Conservation (phyloP, 2,797 vertebrate genomes). For the Periophthalmus magnuspinnatus region DNA sequence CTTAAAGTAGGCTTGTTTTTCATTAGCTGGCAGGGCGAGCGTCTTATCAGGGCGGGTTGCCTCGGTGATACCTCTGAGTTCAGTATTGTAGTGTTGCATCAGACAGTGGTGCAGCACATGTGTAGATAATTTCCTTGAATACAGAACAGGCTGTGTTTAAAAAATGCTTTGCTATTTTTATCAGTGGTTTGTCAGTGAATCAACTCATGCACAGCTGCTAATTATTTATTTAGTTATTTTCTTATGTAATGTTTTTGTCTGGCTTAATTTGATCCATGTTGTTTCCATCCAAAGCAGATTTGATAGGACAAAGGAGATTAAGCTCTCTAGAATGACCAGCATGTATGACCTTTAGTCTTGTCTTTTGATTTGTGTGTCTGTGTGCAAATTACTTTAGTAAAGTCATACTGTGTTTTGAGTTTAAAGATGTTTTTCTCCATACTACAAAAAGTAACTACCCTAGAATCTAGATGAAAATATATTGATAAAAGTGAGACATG, state of each 20-base stretch:
- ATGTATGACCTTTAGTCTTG: constrained; percentile 52
- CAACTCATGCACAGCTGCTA: constrained; percentile 60
- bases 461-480: neutral
- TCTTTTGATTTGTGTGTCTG: constrained; percentile 48
- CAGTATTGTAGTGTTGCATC: constrained; percentile 61
- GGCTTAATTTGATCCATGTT: constrained; percentile 34
- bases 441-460: neutral
- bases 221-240: constrained; percentile 59
- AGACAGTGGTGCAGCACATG: constrained; percentile 49
- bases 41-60: constrained; percentile 50
- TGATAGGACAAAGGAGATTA: constrained; percentile 39
- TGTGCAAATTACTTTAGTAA: constrained; percentile 52
- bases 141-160: constrained; percentile 62
- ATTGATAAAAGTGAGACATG: neutral
- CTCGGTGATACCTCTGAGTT: constrained; percentile 66
- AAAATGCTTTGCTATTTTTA: constrained; percentile 61
- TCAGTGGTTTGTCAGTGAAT: constrained; percentile 61
- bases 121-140: constrained; percentile 73
- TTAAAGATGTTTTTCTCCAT: neutral
- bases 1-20: constrained; percentile 74
- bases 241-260: constrained; percentile 56
- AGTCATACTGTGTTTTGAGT: constrained; percentile 23
- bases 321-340: constrained; percentile 51
- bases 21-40: constrained; percentile 55
- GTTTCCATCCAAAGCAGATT: constrained; percentile 37